Base-by-base conservation (phyloP, 2,113 vertebrate species). In the Nerophis ophidion region DNA sequence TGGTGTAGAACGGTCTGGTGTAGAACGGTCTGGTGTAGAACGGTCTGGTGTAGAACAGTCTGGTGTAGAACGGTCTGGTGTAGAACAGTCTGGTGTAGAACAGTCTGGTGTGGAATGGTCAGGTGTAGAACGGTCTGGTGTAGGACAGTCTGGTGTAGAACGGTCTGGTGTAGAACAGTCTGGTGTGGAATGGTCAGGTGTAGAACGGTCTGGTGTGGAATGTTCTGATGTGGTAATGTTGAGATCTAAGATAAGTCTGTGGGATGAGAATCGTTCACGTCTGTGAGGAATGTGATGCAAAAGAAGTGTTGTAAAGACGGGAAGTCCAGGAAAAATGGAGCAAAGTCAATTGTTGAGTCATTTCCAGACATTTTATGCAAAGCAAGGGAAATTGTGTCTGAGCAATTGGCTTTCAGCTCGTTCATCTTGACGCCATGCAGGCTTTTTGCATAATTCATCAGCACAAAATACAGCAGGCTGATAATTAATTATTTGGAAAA, bases 281-380 rank as follows among this genome's bases (percentile, higher is more conserved):
- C 65, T 72, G 65, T 82, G 77, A 79, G 77, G 85, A 88, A 87
- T 86, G 74, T 65, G 80, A 88, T 86, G 84, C 84, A 81, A 83
- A 8, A 12, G 7, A 40, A 36, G 7, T 40, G 53, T 40, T 40
- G 36, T 7, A 16, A 56, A 42, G 36, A 17, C 12, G 36, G n/a
- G 17, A 56, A 16, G 16, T 55, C 53, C 14, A 38, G 36, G n/a
- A 56, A 56, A 38, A n/a, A 54, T 36, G 13, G 33, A 14, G 12
- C 7, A 53, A 53, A 53, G 4, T 16, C 34, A 38, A n/a, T 8
- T 16, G 8, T 10, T 54, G n/a, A 40, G 38, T 40, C 38, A 38
- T 38, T 34, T 38, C 2, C 34, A 8, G 35, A 54, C 16, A 36
- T 36, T 36, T 54, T 36, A 42, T 56, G 53, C 53, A 40, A 17